Percentiles rank a stretch among this genome's conserved stretches.
Evolutionary conservation across 2,113 vertebrate species (phyloP).

Genomic region (Neodon shergylaensis): DNA sequence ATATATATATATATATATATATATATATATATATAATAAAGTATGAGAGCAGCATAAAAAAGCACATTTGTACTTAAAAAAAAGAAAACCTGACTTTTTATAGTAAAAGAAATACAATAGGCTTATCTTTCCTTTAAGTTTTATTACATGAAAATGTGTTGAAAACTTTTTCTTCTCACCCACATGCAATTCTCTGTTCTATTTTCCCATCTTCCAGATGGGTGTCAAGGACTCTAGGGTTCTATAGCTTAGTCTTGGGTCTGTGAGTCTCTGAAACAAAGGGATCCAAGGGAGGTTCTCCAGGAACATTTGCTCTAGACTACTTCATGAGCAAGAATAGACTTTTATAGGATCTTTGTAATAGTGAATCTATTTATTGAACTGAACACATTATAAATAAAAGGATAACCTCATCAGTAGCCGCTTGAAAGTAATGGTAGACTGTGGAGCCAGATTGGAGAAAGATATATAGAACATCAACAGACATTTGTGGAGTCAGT

Average conservation of each 20-base stretch:
- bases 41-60: no score
- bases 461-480: no score
- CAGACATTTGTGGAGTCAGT: neutral
- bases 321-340: neutral
- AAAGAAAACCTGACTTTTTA: slow-evolving; percentile 2
- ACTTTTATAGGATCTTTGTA: neutral
- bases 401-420: neutral
- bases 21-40: no score
- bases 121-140: neutral
- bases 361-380: neutral
- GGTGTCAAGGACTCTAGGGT: neutral
- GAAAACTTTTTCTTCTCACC: neutral
- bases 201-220: neutral
- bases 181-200: neutral
- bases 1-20: no score
- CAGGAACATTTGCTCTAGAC: neutral
- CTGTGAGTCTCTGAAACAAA: neutral
- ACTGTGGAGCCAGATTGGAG: neutral
- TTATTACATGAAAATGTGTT: neutral
- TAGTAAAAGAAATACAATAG: neutral
- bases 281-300: neutral
- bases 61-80: no score
- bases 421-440: neutral
- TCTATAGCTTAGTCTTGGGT: neutral
- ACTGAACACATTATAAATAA: neutral